Percentiles rank a stretch among this genome's conserved stretches.
phyloP scores from a whole-genome alignment of 1,140 invertebrate species.

The Neodiprion fabricii region DNA sequence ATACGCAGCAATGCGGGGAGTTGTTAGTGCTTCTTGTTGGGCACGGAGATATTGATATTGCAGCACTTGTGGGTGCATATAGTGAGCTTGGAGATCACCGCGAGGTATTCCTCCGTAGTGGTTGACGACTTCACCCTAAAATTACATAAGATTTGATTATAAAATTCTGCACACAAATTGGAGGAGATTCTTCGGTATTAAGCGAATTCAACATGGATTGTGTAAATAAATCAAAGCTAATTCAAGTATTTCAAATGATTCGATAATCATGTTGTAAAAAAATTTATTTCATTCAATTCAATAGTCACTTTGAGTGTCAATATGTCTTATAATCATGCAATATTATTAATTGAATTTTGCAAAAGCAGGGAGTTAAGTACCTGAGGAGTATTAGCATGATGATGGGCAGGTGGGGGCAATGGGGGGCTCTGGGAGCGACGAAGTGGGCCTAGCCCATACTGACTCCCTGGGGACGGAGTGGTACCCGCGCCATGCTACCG shows the following conservation, averaged over 20 bases:
- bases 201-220: too few relatives aligned
- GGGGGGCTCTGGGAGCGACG: slow-evolving; percentile 68
- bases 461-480: slow-evolving; percentile 54
- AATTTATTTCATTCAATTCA: not conserved
- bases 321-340: not conserved
- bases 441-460: slow-evolving; percentile 55
- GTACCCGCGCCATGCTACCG: slow-evolving; percentile 57
- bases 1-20: slow-evolving; percentile 56
- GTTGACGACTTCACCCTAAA: slow-evolving; percentile 70
- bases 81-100: slow-evolving; percentile 57
- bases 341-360: not conserved
- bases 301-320: not conserved
- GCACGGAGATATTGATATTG: slow-evolving; percentile 78
- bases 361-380: slow-evolving; percentile 55
- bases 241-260: too few relatives aligned
- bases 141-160: slow-evolving; percentile 17
- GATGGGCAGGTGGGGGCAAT: slow-evolving; percentile 76
- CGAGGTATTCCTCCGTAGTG: slow-evolving; percentile 50
- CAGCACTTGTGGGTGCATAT: slow-evolving; percentile 70
- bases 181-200: not conserved
- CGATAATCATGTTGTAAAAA: not conserved
- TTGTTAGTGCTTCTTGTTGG: slow-evolving; percentile 66
- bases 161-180: not conserved
- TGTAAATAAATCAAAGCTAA: too few relatives aligned
- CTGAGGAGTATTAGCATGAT: slow-evolving; percentile 81